A percentile compares a stretch with the other conserved stretches of the same genome.
Evolutionary conservation across 2,113 vertebrate genomes (phyloP).

Genomic region (Channa maculata): DNA sequence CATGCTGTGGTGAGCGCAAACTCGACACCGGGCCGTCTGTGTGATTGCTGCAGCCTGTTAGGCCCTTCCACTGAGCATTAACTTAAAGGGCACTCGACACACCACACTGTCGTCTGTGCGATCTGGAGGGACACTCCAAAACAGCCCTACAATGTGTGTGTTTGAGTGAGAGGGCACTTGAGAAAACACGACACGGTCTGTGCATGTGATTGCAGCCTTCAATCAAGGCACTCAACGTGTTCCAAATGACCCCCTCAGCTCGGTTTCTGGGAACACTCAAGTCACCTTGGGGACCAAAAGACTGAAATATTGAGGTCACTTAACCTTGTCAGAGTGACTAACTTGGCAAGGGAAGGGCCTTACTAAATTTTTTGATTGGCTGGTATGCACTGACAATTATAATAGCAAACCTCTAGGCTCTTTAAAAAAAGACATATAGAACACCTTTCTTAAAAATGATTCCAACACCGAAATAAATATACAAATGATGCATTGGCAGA

Average conservation of each 20-base stretch:
- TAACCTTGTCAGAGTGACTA: slow-evolving; percentile 54
- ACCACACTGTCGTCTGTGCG: slow-evolving; percentile 41
- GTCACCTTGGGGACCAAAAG: slow-evolving; percentile 68
- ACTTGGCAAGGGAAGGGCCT: slow-evolving; percentile 32
- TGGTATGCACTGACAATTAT: slow-evolving; percentile 36
- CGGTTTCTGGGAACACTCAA: slow-evolving; percentile 40
- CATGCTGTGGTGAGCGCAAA: slow-evolving; percentile 61
- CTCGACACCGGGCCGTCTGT: slow-evolving; percentile 44
- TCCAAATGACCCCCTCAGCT: slow-evolving; percentile 57
- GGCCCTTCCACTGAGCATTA: slow-evolving; percentile 63
- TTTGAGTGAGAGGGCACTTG: slow-evolving; percentile 65
- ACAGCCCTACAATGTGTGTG: slow-evolving; percentile 38
- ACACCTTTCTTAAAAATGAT: slow-evolving; percentile 24
- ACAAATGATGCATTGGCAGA: neutral
- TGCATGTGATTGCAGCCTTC: slow-evolving; percentile 68
- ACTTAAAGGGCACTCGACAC: slow-evolving; percentile 73
- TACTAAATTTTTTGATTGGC: slow-evolving; percentile 45
- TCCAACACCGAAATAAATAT: slow-evolving; percentile 37
- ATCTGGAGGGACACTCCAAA: slow-evolving; percentile 67
- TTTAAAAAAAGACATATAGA: slow-evolving; percentile 27
- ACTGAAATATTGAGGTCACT: slow-evolving; percentile 67
- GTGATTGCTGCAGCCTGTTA: slow-evolving; percentile 67
- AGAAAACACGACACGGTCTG: slow-evolving; percentile 59
- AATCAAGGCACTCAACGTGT: slow-evolving; percentile 57
- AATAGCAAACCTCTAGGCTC: slow-evolving; percentile 2